Conservation (phyloP, 2,113 vertebrate species). For the Notarius lentiginosus region DNA sequence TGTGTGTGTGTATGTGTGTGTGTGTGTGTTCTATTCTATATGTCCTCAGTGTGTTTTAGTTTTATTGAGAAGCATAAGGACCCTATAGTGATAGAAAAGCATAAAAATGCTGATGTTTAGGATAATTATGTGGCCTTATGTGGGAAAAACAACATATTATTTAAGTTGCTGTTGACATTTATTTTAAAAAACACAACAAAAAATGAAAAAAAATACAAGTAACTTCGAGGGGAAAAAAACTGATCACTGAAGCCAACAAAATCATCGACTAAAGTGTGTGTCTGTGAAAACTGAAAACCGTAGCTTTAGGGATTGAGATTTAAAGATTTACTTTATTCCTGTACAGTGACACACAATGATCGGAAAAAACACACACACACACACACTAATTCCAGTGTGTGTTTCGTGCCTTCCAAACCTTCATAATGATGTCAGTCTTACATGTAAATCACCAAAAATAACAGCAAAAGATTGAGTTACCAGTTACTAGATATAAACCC, state of each 20-base stretch:
- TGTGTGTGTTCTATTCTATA: not conserved
- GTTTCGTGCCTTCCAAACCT: conserved; percentile 2
- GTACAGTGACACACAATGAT: conserved; percentile 1
- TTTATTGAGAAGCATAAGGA: not conserved
- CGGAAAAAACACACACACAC: not conserved
- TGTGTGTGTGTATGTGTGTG: not conserved
- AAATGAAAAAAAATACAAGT: not conserved
- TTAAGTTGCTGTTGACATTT: not conserved
- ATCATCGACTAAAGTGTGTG: not conserved
- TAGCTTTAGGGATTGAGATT: not conserved
- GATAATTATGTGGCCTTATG: not conserved
- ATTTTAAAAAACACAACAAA: not conserved
- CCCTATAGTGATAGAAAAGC: not conserved
- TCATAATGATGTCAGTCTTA: conserved; percentile 6
- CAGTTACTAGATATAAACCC: conserved; percentile 12
- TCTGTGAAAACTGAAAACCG: no score
- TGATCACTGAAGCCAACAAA: not conserved
- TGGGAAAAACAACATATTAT: not conserved
- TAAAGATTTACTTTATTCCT: not conserved
- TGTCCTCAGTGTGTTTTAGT: not conserved
- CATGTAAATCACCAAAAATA: conserved; percentile 32
- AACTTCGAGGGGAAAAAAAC: not conserved
- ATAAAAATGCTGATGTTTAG: not conserved
- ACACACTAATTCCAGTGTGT: conserved; percentile 8
- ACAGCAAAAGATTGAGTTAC: conserved; percentile 20